phyloP scores from a whole-genome alignment of 1,140 invertebrate species.

The Brachionus plicatilis region DNA sequence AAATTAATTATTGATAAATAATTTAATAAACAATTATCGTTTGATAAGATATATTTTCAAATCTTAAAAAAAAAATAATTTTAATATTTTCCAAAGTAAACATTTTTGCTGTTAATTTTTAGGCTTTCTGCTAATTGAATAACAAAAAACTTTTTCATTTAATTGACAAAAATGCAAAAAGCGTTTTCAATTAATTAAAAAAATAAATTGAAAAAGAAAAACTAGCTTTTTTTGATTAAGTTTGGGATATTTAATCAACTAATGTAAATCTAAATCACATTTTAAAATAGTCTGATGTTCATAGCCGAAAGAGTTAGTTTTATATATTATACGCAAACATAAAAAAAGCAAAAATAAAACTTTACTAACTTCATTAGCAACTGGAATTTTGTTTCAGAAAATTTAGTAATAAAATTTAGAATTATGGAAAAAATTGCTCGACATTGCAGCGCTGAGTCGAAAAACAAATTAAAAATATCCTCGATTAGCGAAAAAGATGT shows the following conservation, averaged over 20 bases:
- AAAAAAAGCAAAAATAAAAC: neutral
- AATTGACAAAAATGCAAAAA: no score
- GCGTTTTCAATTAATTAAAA: neutral
- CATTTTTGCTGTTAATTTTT: no score
- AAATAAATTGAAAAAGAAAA: neutral
- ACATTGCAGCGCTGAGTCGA: neutral
- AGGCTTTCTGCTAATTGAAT: neutral
- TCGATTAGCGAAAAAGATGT: constrained; percentile 27
- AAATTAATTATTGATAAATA: no score
- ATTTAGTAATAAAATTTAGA: neutral
- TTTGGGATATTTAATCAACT: neutral
- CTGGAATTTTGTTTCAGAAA: neutral
- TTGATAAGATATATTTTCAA: no score
- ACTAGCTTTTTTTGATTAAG: neutral
- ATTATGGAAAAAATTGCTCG: constrained; percentile 19
- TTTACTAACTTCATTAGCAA: neutral
- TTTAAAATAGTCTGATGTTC: neutral
- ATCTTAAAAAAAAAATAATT: no score
- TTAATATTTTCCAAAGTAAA: no score
- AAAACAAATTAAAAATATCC: neutral
- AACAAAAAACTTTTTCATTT: neutral
- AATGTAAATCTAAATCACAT: neutral
- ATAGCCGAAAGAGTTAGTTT: neutral
- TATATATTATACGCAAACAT: neutral
- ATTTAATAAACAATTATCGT: no score